Evolutionary conservation across 2,797 vertebrate genomes (phyloP), one percentile per base, ranked within the genome.

Genomic region (Prunella strophiata): DNA sequence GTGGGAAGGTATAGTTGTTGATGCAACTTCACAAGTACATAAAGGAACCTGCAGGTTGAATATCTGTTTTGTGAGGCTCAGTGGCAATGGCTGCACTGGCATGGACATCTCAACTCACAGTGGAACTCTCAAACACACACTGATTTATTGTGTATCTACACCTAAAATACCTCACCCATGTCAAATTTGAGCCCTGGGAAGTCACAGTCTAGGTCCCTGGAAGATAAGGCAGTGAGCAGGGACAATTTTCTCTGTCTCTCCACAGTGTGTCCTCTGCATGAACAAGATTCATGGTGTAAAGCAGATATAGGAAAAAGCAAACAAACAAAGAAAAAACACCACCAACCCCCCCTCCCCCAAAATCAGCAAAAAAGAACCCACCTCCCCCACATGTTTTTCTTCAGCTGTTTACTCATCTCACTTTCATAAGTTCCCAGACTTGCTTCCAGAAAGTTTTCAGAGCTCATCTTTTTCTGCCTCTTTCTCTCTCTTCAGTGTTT

Each of bases 281-380:
- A 48, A 8, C 12, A 74, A 42, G 30, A 43, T 52, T 67, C 20
- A 19, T 57, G 45, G 29, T 45, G 18, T 7, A 84, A 92, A 78
- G 3, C 8, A 40, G 30, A 36, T 13, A 11, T 7, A 61, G 38
- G 3, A 52, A 55, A 67, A 22, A 36, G 18, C 6, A 65, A 75
- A 34, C 30, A 55, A 40, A 19, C 0, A 45, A 45, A 38, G 3
- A 11, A 57, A 26, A 34, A 47, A 5, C 14, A 42, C 5, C 12
- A 47, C 6, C 21, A 40, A 40, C 2, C 0, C 3, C n/a, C n/a
- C n/a, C n/a, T n/a, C 11, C 7, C 7, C 14, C 10, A 21, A 68
- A 66, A 19, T 18, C 16, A 73, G 23, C 0, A 29, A 40, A 43
- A 52, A 70, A 42, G 5, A 65, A n/a, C 22, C 8, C n/a, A 13